These are phyloP conservation scores for Chamaea fasciata DNA, from an alignment of 2,113 vertebrate species.

Conservation along the genomic window DNA sequence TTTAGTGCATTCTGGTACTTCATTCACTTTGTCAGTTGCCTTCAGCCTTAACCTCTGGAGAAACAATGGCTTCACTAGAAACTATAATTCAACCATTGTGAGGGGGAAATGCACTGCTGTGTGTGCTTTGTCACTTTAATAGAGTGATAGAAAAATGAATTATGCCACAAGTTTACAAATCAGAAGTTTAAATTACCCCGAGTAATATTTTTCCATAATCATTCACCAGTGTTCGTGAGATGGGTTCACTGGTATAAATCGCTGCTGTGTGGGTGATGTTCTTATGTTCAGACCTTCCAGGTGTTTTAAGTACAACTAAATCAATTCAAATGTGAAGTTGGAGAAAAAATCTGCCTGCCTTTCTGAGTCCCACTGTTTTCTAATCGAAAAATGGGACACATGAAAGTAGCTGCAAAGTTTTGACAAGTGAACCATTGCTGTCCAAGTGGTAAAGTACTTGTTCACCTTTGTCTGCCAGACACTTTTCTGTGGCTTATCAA, in stretches of 20 bases:
- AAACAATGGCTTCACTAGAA: not conserved
- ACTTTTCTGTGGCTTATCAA: not conserved
- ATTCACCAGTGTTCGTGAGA: not conserved
- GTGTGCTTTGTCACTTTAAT: constrained; percentile 41
- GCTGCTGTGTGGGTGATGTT: not conserved
- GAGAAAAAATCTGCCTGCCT: not conserved
- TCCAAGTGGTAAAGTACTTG: not conserved
- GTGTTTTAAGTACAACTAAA: not conserved
- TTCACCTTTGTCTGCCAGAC: not conserved
- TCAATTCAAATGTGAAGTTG: not conserved
- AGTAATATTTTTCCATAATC: not conserved
- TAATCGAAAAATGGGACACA: rapidly evolving
- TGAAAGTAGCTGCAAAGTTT: rapidly evolving
- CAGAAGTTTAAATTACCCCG: constrained; percentile 4
- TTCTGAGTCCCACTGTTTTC: not conserved
- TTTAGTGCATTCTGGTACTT: constrained; percentile 54
- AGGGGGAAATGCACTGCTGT: not conserved
- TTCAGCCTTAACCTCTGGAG: constrained; percentile 50
- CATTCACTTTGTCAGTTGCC: constrained; percentile 10
- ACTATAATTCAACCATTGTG: not conserved
- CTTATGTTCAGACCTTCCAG: not conserved
- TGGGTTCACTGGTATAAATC: not conserved
- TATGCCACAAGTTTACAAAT: constrained; percentile 25
- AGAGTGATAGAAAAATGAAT: constrained; percentile 23
- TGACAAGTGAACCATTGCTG: not conserved